Evolutionary conservation across 2,113 vertebrate genomes (phyloP), one percentile per base, ranked within the genome.

Genomic region (Ailuropoda melanoleuca): DNA sequence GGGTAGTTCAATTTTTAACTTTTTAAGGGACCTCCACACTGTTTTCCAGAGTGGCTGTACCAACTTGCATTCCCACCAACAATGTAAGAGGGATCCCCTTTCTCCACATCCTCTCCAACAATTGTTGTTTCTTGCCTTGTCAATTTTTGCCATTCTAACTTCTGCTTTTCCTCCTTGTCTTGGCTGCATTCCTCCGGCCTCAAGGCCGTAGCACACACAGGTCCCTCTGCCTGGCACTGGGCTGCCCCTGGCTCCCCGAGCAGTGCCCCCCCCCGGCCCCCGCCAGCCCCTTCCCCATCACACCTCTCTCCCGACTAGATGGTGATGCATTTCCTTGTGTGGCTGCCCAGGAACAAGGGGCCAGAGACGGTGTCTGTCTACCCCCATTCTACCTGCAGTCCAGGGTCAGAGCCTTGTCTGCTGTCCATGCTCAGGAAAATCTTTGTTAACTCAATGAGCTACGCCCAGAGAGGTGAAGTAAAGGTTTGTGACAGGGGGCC

Each of bases 301-400:
- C 23, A 5, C 72, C 4, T 3, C 62, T 9, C 24, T 55, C 26
- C 19, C 37, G 13, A 3, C 58, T 5, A 21, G 3, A 7, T 0
- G 23, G 48, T 66, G n/a, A 26, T 7, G 6, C 8, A 0, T 1
- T 56, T 26, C 14, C 50, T 39, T 3, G 3, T 9, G 17, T 5
- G 39, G 18, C 11, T 9, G 39, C 68, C 26, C 4, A 1, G 15
- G 68, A 56, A 19, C 10, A 0, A 13, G 24, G 13, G 14, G 3
- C 3, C 39, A 1, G 55, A 43, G 31, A 6, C 14, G 0, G 0
- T 21, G 11, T 29, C 56, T 19, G 1, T 74, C 68, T 39, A 17
- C 60, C 46, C 62, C 62, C 5, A 1, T 43, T 4, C 4, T 3
- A 0, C 6, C 17, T 68, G 29, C 46, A 26, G 50, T 24, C 56